Evolutionary conservation across 1,140 invertebrate species (phyloP), one percentile per base, ranked within the genome.

Genomic region (Epicauta chinensis): DNA sequence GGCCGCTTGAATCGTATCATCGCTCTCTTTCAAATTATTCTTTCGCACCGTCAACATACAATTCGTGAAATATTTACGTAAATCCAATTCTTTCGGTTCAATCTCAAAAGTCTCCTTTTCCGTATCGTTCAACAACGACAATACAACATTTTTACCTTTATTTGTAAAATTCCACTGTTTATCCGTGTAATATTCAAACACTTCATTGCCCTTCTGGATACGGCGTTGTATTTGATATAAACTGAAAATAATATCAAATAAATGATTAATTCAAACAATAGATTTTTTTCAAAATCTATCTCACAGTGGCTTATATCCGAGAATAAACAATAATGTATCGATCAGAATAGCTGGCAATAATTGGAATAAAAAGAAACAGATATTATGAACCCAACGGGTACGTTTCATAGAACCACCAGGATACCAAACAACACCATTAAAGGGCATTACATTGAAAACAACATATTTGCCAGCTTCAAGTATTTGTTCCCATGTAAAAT

Each of bases 331-430:
- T 3, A 91, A 61, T 1, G 76, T 70, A 60, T 95, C 91, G 36
- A 93, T 76, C 47, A 92, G 68, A 23, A 91, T 76, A 11, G 91
- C 91, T 1, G 91, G 91, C 36, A 94, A 73, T 72, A 84, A 83
- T 65, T 94, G 91, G 67, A 91, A 89, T 13, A 93, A 74, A 2
- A 92, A 64, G 32, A 88, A 80, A 62, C 84, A 88, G 16, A 93
- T 79, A 51, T 83, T 81, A 65, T 93, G 89, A 47, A 83, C 64
- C 2, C 84, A 63, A 56, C 82, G 77, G 17, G 80, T 86, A 53
- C 81, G 84, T 62, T 91, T 93, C 83, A 94, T 92, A 1, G 82
- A 86, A 3, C 89, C 89, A 17, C 86, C 87, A 0, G 90, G 90
- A 71, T 92, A 92, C 87, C 87, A 91, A 6, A 84, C 80, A 2